These are phyloP conservation scores for Aix galericulata DNA, from an alignment of 2,113 vertebrate species.

Conservation along the genomic window DNA sequence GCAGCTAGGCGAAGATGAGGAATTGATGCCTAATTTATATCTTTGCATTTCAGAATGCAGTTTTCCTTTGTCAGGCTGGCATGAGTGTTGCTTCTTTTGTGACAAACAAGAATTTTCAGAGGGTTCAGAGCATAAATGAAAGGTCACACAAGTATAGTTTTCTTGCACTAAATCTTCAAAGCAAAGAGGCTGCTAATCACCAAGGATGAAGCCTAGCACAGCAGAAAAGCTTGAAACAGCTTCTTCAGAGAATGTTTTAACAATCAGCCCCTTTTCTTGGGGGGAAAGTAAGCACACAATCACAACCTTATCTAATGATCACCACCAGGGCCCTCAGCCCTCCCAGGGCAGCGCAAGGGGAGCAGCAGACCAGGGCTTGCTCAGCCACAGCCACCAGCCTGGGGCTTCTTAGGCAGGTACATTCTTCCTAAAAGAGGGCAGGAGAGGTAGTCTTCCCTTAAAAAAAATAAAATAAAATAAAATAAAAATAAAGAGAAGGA, in stretches of 20 bases:
- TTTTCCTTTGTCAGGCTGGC: slow-evolving; percentile 31
- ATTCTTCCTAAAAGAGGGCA: neutral
- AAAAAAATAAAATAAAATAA: neutral
- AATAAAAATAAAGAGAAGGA: neutral
- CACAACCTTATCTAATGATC: slow-evolving; percentile 47
- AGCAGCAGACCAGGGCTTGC: neutral
- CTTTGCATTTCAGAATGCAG: neutral
- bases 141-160: slow-evolving; percentile 68
- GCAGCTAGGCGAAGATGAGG: neutral
- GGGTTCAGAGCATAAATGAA: slow-evolving; percentile 64
- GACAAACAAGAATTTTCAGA: slow-evolving; percentile 54
- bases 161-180: slow-evolving; percentile 65
- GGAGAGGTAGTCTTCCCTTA: neutral
- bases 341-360: neutral
- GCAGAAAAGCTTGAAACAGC: slow-evolving; percentile 49
- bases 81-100: slow-evolving; percentile 39
- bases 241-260: slow-evolving; percentile 69
- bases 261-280: slow-evolving; percentile 52
- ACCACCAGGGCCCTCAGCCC: neutral
- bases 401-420: neutral
- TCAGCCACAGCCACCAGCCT: neutral
- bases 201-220: slow-evolving; percentile 45
- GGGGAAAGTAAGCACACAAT: slow-evolving; percentile 49
- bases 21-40: neutral
- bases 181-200: slow-evolving; percentile 60